Base-by-base conservation (phyloP, 2,113 vertebrate genomes). In the Oncorhynchus tshawytscha region DNA sequence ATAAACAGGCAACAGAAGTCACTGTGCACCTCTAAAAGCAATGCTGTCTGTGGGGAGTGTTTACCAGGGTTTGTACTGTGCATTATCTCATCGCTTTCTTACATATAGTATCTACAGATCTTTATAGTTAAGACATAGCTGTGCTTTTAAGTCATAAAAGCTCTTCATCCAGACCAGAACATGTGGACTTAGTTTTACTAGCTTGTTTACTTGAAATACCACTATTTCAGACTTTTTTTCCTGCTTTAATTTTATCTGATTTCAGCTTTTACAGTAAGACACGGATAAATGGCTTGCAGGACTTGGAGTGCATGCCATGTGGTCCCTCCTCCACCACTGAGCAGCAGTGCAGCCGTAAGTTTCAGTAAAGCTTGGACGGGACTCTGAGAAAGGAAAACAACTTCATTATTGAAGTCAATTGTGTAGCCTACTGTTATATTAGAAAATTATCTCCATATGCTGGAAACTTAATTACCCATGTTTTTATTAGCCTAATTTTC, bases 251-350 rank as follows among this genome's bases (percentile, higher is more conserved):
- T 62, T 45, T 1, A 45, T 75, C 16, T 12, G 22, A 8, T 34
- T 15, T 15, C 16, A 96, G 94, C 67, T 95, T 94, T 83, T 95
- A 95, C 88, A 90, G 90, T 81, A 96, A 96, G 82, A 92, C 84
- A 0, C 83, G 93, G 54, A 87, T 96, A 81, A 93, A 93, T n/a
- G 94, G 94, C 71, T 85, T 91, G 66, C 92, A 92, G 87, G 95
- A 94, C 78, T 85, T 91, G 86, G 93, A 95, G 66, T 96, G 95
- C 76, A 92, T 95, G 73, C 94, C 94, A 0, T 96, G 95, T 88
- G 92, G 90, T 59, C 89, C 92, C 71, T 90, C 92, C 0, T 90
- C 92, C 0, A 81, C 89, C 66, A 60, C 91, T 0, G 91, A 94
- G 71, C 80, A 84, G 0, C 94, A 94, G 54, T 96, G 94, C 92